Conservation (phyloP, 2,113 vertebrate species). For the Merops nubicus region DNA sequence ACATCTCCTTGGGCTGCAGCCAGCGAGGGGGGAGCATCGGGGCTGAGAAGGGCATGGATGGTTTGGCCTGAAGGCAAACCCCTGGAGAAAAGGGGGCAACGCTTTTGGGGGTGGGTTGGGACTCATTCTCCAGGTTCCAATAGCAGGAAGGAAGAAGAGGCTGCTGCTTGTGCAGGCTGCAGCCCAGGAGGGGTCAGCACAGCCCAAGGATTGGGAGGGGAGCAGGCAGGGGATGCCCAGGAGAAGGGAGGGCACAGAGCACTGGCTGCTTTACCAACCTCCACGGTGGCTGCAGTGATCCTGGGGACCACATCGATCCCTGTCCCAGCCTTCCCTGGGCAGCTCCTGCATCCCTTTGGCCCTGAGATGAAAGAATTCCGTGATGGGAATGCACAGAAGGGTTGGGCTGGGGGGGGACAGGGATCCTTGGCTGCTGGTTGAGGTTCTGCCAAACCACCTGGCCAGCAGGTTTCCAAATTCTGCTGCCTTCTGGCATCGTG, state of each 20-base stretch:
- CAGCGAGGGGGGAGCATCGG: not conserved
- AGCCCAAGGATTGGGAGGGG: not conserved
- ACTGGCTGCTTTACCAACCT: not conserved
- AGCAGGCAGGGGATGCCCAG: not conserved
- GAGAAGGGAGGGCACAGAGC: too few species aligned
- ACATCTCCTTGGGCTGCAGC: not conserved
- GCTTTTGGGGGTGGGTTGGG: not conserved
- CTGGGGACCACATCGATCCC: fast-evolving
- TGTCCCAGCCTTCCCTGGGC: not conserved
- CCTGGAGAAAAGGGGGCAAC: not conserved
- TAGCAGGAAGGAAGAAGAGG: not conserved
- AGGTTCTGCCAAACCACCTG: not conserved
- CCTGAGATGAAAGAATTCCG: fast-evolving
- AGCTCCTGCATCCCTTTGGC: not conserved
- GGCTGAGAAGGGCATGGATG: not conserved
- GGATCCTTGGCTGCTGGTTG: not conserved
- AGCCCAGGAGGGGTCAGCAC: conserved; percentile 51
- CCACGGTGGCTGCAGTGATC: not conserved
- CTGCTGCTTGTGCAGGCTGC: not conserved
- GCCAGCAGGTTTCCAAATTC: not conserved
- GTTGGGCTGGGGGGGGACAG: too few species aligned
- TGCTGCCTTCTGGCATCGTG: not conserved
- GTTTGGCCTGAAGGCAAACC: not conserved
- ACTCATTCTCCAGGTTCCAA: not conserved
- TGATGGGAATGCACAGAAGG: too few species aligned